Percentiles rank a stretch among this genome's conserved stretches.
phyloP scores from a whole-genome alignment of 2,888 invertebrate species.

The Drosophila cognata region DNA sequence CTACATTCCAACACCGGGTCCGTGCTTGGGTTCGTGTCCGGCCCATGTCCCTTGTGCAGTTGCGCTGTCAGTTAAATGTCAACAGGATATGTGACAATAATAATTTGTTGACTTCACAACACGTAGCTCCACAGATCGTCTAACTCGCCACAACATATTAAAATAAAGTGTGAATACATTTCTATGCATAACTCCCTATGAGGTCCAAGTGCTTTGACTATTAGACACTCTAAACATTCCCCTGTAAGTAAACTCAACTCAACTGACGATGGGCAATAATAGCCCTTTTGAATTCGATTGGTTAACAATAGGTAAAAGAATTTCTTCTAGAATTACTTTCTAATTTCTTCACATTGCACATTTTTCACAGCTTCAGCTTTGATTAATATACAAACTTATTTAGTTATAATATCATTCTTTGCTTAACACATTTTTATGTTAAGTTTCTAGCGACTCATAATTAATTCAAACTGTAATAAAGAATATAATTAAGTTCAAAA shows the following conservation, averaged over 20 bases:
- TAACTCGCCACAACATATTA: neutral
- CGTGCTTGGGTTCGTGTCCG: conserved; percentile 9
- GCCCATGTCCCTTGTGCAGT: conserved; percentile 60
- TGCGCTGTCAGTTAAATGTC: conserved; percentile 68
- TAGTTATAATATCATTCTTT: neutral
- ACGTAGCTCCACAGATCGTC: neutral
- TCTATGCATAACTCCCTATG: neutral
- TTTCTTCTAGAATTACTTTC: too few relatives aligned
- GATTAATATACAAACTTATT: neutral
- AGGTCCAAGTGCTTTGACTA: neutral
- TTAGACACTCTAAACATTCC: neutral
- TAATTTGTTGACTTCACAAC: conserved; percentile 65
- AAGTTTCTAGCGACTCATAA: neutral
- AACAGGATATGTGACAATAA: conserved; percentile 71
- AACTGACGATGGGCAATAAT: neutral
- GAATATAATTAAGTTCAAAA: neutral
- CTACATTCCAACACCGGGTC: neutral
- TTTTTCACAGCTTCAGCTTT: neutral
- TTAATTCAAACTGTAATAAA: neutral
- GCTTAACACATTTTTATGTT: neutral
- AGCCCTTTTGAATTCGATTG: too few relatives aligned
- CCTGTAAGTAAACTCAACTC: neutral
- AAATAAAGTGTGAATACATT: conserved; percentile 2
- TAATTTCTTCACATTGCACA: neutral
- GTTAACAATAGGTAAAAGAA: neutral